Evolutionary conservation across 2,113 vertebrate genomes (phyloP).

Genomic region (Eurypyga helias): DNA sequence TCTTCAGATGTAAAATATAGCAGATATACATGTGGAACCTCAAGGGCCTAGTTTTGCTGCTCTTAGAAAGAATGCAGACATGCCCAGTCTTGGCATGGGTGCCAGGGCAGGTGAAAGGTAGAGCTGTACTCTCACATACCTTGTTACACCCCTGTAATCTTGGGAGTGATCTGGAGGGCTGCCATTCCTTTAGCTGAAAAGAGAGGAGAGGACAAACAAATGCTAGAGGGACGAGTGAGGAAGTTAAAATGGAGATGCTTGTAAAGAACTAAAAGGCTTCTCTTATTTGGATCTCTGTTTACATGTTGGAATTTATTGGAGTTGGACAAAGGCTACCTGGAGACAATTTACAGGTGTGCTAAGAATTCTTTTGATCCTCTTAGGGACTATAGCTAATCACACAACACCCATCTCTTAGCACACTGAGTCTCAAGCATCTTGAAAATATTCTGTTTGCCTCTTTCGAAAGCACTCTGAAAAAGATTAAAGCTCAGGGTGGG

Average conservation of each 20-base stretch:
- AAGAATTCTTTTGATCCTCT: not conserved
- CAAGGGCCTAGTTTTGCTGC: not conserved
- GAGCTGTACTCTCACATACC: not conserved
- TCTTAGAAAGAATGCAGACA: not conserved
- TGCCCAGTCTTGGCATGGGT: not conserved
- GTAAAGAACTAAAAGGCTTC: not conserved
- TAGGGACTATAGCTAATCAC: not conserved
- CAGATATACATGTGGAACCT: not conserved
- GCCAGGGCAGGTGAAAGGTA: not conserved
- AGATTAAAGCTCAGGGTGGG: not conserved
- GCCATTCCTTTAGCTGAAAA: not conserved
- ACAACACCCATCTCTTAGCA: not conserved
- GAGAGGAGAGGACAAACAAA: not conserved
- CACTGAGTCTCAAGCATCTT: not conserved
- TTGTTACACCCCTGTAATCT: accelerated
- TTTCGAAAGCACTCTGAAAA: not conserved
- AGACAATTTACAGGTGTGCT: not conserved
- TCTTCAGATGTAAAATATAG: not conserved
- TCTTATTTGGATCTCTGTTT: not conserved
- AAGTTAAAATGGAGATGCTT: not conserved
- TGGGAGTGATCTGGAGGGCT: not conserved
- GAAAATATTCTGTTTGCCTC: not conserved
- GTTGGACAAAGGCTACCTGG: not conserved
- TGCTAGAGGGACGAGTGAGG: not conserved
- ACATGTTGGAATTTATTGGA: not conserved